A percentile compares a stretch with the other conserved stretches of the same genome.
Evolutionary conservation across 2,888 invertebrate species (phyloP).

Genomic region (Caenorhabditis sulstoni): DNA sequence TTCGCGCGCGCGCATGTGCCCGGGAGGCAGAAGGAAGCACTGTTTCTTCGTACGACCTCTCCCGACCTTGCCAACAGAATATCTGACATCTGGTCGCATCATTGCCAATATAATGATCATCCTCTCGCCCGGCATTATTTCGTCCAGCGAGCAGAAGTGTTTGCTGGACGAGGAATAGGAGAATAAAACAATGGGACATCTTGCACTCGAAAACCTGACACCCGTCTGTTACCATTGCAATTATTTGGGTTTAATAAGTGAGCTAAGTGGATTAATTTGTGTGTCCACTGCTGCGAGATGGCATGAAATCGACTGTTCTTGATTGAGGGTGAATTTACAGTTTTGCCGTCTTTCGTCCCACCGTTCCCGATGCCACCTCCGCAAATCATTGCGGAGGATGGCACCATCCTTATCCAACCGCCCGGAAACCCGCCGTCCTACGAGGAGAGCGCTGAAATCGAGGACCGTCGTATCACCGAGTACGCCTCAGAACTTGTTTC

Average conservation of each 20-base stretch:
- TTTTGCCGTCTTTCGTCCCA: conserved; percentile 20
- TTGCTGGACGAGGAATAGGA: conserved; percentile 17
- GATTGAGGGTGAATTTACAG: conserved; percentile 34
- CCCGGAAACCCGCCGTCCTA: conserved; percentile 37
- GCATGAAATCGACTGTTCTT: conserved; percentile 8
- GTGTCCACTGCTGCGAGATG: neutral
- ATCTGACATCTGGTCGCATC: conserved; percentile 51
- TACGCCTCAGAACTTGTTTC: neutral
- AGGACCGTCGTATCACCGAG: conserved; percentile 49
- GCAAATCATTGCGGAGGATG: conserved; percentile 19
- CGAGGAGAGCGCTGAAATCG: conserved; percentile 51
- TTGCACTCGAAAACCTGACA: conserved; percentile 57
- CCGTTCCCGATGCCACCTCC: conserved; percentile 48
- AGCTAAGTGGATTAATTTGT: conserved; percentile 62
- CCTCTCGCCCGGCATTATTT: conserved; percentile 29
- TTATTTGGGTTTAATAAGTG: conserved; percentile 56
- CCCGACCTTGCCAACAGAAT: conserved; percentile 52
- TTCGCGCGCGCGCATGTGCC: conserved; percentile 24
- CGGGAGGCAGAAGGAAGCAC: no score
- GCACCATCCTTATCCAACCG: conserved; percentile 9
- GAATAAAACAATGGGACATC: conserved; percentile 59
- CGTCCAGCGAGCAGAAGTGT: conserved; percentile 40
- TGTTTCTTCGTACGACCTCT: conserved; percentile 3
- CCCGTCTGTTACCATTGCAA: conserved; percentile 55
- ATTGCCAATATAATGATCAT: conserved; percentile 57